Percentiles rank a stretch among this genome's conserved stretches.
phyloP scores from a whole-genome alignment of 2,113 vertebrate species.

The Trogon melanurus region DNA sequence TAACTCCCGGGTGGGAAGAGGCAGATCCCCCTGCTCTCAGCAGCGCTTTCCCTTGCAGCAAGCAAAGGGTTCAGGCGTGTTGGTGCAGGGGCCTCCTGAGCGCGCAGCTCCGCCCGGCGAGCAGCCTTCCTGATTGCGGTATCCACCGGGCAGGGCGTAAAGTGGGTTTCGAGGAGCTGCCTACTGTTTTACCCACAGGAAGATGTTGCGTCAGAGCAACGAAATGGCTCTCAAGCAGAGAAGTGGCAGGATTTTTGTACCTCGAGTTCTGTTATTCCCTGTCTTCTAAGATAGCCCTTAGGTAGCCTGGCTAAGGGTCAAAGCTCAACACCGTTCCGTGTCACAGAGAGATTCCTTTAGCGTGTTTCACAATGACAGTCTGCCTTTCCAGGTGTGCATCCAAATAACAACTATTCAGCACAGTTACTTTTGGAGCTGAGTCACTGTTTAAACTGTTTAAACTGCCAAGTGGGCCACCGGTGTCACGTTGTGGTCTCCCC shows the following conservation, averaged over 20 bases:
- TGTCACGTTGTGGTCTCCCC: background rate
- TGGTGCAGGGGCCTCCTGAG: background rate
- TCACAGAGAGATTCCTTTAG: background rate
- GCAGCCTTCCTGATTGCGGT: slow-evolving; percentile 2
- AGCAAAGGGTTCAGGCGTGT: background rate
- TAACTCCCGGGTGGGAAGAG: background rate
- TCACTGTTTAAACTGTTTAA: background rate
- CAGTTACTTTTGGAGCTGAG: background rate
- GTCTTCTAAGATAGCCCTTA: background rate
- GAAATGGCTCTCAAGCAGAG: slow-evolving; percentile 48
- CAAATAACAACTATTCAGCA: background rate
- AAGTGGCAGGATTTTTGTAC: background rate
- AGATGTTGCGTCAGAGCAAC: background rate
- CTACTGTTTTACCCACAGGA: slow-evolving; percentile 5
- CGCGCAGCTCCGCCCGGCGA: background rate
- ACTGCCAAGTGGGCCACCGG: background rate
- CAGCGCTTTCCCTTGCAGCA: background rate
- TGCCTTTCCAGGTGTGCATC: background rate
- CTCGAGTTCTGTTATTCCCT: background rate
- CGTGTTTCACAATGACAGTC: background rate
- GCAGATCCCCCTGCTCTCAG: background rate
- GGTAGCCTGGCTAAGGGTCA: background rate
- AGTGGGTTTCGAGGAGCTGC: slow-evolving; percentile 44
- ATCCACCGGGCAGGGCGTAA: background rate
- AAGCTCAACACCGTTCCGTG: background rate